These are phyloP conservation scores for Sebastes elongatus DNA, from an alignment of 2,797 vertebrate genomes.

Conservation along the genomic window DNA sequence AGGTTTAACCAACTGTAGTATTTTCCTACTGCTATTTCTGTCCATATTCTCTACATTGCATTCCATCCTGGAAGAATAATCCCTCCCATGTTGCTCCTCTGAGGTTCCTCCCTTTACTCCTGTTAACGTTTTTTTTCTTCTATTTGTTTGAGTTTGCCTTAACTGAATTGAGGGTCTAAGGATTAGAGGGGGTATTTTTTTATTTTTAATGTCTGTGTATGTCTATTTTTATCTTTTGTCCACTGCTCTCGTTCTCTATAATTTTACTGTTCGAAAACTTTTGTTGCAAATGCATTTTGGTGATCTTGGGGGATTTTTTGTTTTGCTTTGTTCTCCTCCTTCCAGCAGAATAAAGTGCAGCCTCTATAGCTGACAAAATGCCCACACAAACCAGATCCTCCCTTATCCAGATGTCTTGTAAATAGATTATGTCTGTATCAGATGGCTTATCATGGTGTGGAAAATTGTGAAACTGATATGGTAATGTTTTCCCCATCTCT, in stretches of 20 bases:
- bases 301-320: neutral
- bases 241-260: neutral
- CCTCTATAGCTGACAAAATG: neutral
- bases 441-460: neutral
- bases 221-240: neutral
- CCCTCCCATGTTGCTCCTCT: neutral
- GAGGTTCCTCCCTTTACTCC: neutral
- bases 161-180: neutral
- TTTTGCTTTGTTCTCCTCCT: neutral
- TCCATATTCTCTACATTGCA: neutral
- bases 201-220: neutral
- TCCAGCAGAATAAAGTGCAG: neutral
- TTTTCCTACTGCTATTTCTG: neutral
- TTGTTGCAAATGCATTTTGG: neutral
- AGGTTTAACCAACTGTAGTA: neutral
- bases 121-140: neutral
- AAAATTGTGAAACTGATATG: neutral
- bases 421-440: neutral
- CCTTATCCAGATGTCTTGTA: neutral
- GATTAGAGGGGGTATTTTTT: neutral
- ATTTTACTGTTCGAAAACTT: neutral
- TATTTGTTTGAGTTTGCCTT: neutral
- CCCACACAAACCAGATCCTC: neutral
- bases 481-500: constrained; percentile 1
- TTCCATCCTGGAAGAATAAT: neutral